Evolutionary conservation across 1,140 invertebrate genomes (phyloP), one percentile per base, ranked within the genome.

Genomic region (Drosophila eugracilis): DNA sequence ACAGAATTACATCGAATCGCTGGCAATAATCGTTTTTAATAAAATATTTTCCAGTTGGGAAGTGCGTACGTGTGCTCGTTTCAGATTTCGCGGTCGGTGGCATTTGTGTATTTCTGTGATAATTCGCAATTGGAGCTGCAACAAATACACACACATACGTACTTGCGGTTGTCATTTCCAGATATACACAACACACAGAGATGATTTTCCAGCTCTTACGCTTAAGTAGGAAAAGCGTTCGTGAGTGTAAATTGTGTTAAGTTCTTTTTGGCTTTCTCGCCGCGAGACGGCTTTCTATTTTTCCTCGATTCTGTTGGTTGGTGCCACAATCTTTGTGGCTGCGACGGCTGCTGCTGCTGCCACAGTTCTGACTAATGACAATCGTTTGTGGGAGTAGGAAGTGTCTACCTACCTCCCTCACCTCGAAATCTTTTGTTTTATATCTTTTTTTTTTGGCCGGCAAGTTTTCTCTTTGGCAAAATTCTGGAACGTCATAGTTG

Each of bases 191-290:
- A 12, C 28, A 32, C 10, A 32, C 9, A 30, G 5, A 12, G 7
- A 30, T 32, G 41, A 22, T 84, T 84, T 75, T 84, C 55, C 55
- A 79, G 71, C 50, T 66, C 63, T 84, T 84, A 65, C 78, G 78
- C 75, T 84, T 67, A 75, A 76, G 80, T 70, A 52, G 80, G 81
- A 85, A 86, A 86, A 85, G 52, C 81, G 83, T 62, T 88, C 77
- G 83, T 65, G 81, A 85, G 81, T 88, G 81, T 85, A 85, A 85
- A 85, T 80, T 85, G 81, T 85, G 81, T 85, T 85, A 81, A 85
- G 81, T 86, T 88, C 83, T 85, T 85, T 81, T 81, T 65, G 83
- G 81, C 83, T 85, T 85, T 85, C 79, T 80, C 71, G 55, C 17
- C 34, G 53, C 42, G 47, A n/a, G n/a, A 37, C 60, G 75, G 41